phyloP scores from a whole-genome alignment of 2,113 vertebrate species.

The Polyodon spathula region DNA sequence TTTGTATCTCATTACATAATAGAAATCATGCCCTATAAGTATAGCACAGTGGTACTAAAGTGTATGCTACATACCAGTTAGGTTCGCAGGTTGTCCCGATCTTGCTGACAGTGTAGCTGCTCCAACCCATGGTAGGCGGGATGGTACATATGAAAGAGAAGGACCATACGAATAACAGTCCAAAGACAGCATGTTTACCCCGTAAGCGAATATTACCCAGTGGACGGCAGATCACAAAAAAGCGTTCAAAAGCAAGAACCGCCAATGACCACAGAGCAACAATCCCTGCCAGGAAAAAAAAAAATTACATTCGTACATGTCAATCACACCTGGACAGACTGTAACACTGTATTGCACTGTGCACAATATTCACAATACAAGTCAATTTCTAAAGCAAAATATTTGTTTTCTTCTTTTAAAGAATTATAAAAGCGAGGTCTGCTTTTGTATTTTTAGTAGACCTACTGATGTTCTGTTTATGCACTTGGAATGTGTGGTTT shows the following conservation, averaged over 20 bases:
- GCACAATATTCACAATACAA: no score
- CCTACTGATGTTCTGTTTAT: no score
- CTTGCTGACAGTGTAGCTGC: constrained; percentile 80
- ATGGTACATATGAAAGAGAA: constrained; percentile 83
- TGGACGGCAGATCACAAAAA: constrained; percentile 70
- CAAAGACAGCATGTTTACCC: constrained; percentile 60
- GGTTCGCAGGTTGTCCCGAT: constrained; percentile 88
- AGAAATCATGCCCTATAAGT: no score
- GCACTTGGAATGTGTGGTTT: no score
- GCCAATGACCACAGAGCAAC: constrained; percentile 80
- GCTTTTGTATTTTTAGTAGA: no score
- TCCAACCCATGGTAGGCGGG: constrained; percentile 76
- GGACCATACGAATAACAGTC: constrained; percentile 71
- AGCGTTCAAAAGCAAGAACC: constrained; percentile 74
- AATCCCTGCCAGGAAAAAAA: constrained; percentile 57
- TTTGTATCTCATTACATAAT: no score
- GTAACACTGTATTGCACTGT: no score
- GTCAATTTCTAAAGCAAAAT: no score
- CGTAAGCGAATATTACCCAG: constrained; percentile 52
- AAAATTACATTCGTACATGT: background rate
- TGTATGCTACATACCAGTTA: constrained; percentile 16
- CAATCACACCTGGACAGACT: no score
- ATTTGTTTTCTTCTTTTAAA: no score
- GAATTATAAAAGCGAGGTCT: no score
- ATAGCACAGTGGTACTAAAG: no score